Evolutionary conservation across 2,113 vertebrate genomes (phyloP).

Genomic region (Gasterosteus aculeatus): DNA sequence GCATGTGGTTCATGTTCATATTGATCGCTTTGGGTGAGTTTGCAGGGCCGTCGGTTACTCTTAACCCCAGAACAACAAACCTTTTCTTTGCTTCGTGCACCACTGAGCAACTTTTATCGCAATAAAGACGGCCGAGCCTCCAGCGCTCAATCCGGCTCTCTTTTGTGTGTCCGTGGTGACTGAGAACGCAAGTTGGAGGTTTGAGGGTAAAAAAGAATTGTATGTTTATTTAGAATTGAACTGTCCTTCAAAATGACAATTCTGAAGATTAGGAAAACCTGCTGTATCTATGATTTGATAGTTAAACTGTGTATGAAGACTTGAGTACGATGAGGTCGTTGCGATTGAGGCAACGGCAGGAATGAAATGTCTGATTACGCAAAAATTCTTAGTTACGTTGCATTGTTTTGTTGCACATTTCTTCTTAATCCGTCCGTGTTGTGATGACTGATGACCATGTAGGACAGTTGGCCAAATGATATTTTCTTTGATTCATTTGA

Average conservation of each 20-base stretch:
- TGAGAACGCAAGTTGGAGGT: neutral
- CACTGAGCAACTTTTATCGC: no score
- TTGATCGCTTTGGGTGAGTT: neutral
- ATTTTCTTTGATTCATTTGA: constrained; percentile 20
- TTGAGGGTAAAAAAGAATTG: neutral
- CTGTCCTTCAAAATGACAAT: constrained; percentile 13
- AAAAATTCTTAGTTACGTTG: neutral
- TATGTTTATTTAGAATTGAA: neutral
- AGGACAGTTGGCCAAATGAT: constrained; percentile 7
- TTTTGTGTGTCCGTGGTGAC: no score
- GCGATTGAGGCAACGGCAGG: neutral
- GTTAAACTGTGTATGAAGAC: constrained; percentile 33
- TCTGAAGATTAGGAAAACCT: neutral
- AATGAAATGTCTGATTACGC: constrained; percentile 9
- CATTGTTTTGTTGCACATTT: constrained; percentile 11
- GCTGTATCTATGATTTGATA: constrained; percentile 4
- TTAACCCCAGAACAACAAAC: neutral
- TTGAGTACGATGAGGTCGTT: constrained; percentile 20
- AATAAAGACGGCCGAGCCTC: no score
- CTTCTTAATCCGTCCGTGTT: neutral
- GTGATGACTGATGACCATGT: neutral
- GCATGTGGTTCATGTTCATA: neutral
- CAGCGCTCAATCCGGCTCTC: no score
- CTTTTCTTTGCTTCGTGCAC: neutral
- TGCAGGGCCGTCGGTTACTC: neutral